Evolutionary conservation across 2,888 invertebrate species (phyloP).

Genomic region (Aphodius granarius): DNA sequence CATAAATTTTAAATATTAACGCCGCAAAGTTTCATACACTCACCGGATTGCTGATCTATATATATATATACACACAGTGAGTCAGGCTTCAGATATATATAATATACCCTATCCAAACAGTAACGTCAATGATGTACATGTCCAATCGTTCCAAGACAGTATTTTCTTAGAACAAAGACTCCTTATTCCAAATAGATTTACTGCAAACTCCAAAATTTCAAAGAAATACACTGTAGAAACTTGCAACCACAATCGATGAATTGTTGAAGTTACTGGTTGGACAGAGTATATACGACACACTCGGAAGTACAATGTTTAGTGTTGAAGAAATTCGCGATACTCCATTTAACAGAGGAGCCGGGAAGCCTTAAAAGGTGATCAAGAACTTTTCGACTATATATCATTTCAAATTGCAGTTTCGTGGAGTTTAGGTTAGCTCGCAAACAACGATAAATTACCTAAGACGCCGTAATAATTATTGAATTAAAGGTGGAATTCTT

Average conservation of each 20-base stretch:
- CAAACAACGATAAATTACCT: slow-evolving; percentile 5
- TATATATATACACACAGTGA: background rate
- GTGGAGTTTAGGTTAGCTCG: slow-evolving; percentile 7
- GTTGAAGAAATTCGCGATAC: background rate
- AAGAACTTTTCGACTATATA: background rate
- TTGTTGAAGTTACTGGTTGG: too few relatives aligned
- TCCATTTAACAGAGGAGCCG: slow-evolving; percentile 2
- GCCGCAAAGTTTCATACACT: background rate
- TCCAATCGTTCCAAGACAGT: too few relatives aligned
- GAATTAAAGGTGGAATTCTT: background rate
- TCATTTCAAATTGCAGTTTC: slow-evolving; percentile 14
- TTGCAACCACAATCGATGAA: too few relatives aligned
- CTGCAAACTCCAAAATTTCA: too few relatives aligned
- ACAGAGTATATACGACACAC: too few relatives aligned
- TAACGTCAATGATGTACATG: too few relatives aligned
- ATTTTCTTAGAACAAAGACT: too few relatives aligned
- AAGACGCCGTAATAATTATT: background rate
- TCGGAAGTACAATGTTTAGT: background rate
- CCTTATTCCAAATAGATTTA: too few relatives aligned
- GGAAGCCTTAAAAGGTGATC: background rate
- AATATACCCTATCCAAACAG: too few relatives aligned
- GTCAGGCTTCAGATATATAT: too few relatives aligned
- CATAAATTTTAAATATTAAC: slow-evolving; percentile 29
- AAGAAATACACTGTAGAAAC: too few relatives aligned
- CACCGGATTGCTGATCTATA: background rate